Evolutionary conservation across 30 jellyfish, hydroid and myxozoan species (phyloP), one percentile per base, ranked within the genome.

Genomic region (Sanderia malayensis): DNA sequence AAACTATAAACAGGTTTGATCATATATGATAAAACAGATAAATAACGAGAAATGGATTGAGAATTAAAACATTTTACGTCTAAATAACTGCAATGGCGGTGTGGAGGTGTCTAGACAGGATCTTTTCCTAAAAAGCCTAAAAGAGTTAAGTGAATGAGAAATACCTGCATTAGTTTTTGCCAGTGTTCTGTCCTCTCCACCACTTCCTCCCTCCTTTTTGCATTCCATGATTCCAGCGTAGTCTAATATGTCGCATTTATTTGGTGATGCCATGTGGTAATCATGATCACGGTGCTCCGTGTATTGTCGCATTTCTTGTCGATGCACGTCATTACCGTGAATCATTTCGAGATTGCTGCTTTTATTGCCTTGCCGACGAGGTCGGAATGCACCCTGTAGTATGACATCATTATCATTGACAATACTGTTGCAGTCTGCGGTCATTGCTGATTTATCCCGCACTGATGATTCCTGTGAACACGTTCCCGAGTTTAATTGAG

Each of bases 101-200:
- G 76, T 45, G 17, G 89, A 82, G 0, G 89, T 64, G 32, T 78
- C 89, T 31, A 65, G 18, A 31, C 89, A 78, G 0, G 89, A 82
- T 34, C 57, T 78, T 46, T 65, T 78, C 11, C n/a, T n/a, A n/a
- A n/a, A n/a, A n/a, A n/a, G n/a, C n/a, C n/a, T n/a, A n/a, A 34
- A 55, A 31, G 81, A 24, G 64, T 49, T 49, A 3, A 23, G 6
- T 3, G 67, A 10, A 17, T 49, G 17, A 11, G 67, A 34, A 60
- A 65, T 49, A 22, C n/a, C n/a, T n/a, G n/a, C n/a, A n/a, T n/a
- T n/a, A n/a, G n/a, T n/a, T n/a, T n/a, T n/a, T n/a, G n/a, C n/a
- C n/a, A n/a, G n/a, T n/a, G n/a, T n/a, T n/a, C n/a, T n/a, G 24
- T n/a, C n/a, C 52, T 37, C 13, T 6, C 13, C 52, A 4, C 13